Percentiles rank a stretch among this genome's conserved stretches.
Evolutionary conservation across 2,888 invertebrate genomes (phyloP).

Genomic region (Idaea straminata): DNA sequence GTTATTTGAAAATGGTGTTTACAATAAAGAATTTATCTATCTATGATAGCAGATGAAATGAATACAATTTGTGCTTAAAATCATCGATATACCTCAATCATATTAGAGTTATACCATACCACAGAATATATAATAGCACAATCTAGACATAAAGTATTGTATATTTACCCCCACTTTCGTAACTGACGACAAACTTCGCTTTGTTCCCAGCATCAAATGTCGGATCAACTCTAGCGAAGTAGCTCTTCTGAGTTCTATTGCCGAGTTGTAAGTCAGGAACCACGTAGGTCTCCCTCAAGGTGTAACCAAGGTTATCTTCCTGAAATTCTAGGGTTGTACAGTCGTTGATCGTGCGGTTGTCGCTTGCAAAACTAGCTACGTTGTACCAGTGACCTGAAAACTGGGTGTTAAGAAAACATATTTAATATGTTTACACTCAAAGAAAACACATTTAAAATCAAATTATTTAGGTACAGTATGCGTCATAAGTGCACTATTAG

Average conservation of each 20-base stretch:
- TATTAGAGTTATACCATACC: no score
- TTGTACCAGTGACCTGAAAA: slow-evolving; percentile 75
- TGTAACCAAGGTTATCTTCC: slow-evolving; percentile 70
- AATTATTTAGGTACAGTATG: neutral
- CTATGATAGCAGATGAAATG: no score
- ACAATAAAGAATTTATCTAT: no score
- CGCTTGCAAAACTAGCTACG: slow-evolving; percentile 66
- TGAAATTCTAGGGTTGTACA: slow-evolving; percentile 66
- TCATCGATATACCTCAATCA: no score
- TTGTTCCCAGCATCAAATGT: slow-evolving; percentile 68
- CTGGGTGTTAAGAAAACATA: slow-evolving; percentile 34
- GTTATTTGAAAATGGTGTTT: no score
- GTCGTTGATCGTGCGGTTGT: slow-evolving; percentile 60
- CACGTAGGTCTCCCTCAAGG: slow-evolving; percentile 63
- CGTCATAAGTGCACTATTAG: no score
- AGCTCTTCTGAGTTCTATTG: slow-evolving; percentile 65
- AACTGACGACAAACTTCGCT: slow-evolving; percentile 67
- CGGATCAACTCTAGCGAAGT: slow-evolving; percentile 70
- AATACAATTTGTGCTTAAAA: no score
- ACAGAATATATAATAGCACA: no score
- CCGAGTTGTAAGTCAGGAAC: slow-evolving; percentile 42
- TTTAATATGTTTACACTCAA: slow-evolving; percentile 3
- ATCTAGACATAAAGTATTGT: neutral
- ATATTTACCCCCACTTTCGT: slow-evolving; percentile 62
- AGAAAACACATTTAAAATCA: neutral